phyloP scores from a whole-genome alignment of 2,888 invertebrate genomes.

The Rhagonycha fulva region DNA sequence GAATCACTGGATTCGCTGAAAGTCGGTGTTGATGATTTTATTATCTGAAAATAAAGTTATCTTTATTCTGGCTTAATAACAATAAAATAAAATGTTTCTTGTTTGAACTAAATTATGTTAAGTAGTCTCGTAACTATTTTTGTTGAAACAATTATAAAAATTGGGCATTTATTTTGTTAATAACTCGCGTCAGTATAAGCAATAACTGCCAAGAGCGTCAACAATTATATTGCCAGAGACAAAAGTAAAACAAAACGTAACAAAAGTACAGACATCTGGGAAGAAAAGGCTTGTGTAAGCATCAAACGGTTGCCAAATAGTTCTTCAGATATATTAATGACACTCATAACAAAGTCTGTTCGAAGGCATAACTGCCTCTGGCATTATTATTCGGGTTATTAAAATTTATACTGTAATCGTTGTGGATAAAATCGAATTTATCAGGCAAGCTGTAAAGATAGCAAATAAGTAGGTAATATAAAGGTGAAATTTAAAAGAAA shows the following conservation, averaged over 20 bases:
- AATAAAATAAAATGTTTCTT: not conserved
- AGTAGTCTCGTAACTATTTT: constrained; percentile 5
- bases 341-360: constrained; percentile 26
- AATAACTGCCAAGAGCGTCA: constrained; percentile 30
- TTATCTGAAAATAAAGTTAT: not conserved
- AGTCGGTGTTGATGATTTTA: not conserved
- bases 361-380: constrained; percentile 20
- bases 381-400: constrained; percentile 27
- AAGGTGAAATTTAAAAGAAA: constrained; percentile 46
- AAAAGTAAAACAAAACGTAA: constrained; percentile 30
- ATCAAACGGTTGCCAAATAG: constrained; percentile 27
- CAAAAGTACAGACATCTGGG: constrained; percentile 27
- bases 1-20: not conserved
- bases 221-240: constrained; percentile 30
- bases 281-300: constrained; percentile 25
- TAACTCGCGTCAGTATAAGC: constrained; percentile 25
- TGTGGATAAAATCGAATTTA: constrained; percentile 22
- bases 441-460: constrained; percentile 19
- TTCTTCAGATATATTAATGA: constrained; percentile 28
- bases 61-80: not conserved
- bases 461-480: constrained; percentile 26
- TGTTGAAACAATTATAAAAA: constrained; percentile 13
- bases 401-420: constrained; percentile 20
- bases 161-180: constrained; percentile 24
- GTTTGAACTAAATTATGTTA: constrained; percentile 5